Evolutionary conservation across 1,140 invertebrate genomes (phyloP).

Genomic region (Sitophilus oryzae): DNA sequence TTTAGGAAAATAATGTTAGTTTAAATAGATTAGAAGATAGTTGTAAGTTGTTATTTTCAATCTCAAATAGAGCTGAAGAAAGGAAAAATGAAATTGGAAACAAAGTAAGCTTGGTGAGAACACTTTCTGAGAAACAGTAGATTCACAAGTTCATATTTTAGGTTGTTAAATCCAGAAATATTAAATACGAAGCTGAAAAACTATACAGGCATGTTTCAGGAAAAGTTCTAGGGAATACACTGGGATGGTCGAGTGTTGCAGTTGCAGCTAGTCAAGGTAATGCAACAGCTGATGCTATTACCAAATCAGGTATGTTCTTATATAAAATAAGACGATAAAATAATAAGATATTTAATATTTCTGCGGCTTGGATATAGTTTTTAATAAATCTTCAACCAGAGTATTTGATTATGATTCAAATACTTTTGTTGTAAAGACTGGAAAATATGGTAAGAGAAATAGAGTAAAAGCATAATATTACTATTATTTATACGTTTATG

Average conservation of each 20-base stretch:
- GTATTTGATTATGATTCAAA: not conserved
- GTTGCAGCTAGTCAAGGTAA: not conserved
- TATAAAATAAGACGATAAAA: too few species aligned
- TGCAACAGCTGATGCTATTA: not conserved
- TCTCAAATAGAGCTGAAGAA: conserved; percentile 4
- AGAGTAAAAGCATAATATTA: not conserved
- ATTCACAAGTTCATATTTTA: not conserved
- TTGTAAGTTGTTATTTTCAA: conserved; percentile 4
- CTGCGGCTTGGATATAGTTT: not conserved
- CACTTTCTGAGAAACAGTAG: too few species aligned
- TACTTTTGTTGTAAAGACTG: not conserved
- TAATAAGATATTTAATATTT: too few species aligned
- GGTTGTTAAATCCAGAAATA: conserved; percentile 5
- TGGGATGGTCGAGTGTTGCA: not conserved
- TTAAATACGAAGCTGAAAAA: conserved; percentile 15
- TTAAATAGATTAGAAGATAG: conserved; percentile 1
- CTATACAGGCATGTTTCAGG: not conserved
- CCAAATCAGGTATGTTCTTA: not conserved
- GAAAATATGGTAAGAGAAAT: not conserved
- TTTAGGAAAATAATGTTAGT: not conserved
- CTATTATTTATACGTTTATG: not conserved
- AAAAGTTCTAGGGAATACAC: not conserved
- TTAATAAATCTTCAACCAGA: not conserved
- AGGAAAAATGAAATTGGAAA: conserved; percentile 1
- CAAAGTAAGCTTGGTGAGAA: not conserved